Evolutionary conservation across 2,888 invertebrate species (phyloP), one percentile per base, ranked within the genome.

Genomic region (Carabus problematicus): DNA sequence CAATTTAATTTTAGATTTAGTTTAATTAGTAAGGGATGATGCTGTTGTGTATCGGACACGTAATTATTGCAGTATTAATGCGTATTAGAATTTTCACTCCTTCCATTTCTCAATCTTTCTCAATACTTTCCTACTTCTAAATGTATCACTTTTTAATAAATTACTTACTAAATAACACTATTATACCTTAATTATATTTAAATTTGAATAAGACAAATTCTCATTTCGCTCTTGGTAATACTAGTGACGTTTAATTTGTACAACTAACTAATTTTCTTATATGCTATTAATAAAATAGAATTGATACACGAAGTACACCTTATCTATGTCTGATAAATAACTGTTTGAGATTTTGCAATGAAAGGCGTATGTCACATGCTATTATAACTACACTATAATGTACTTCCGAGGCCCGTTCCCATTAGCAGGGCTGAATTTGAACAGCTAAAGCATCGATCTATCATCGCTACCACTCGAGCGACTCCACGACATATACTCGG

Each of bases 151-250:
- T 67, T 66, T 66, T 66, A 58, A 66, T 66, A 47, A 58, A 66
- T 66, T 58, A 66, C 49, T 58, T 66, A 66, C 66, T 66, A 66
- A 66, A 66, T 66, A 58, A 58, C 66, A 66, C 66, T 66, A 66
- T 39, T 56, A 58, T 66, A 66, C 47, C 58, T 66, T 66, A 66
- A 56, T 55, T 43, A 64, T n/a, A 18, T 64, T 64, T 64, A 56
- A 66, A 54, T 52, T 66, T 58, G 66, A 58, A 66, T 66, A 56
- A 63, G 47, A 16, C 0, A 47, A 16, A 47, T 9, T 62, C 41
- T 45, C 16, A 52, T 56, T 66, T 40, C 58, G 66, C 14, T 40
- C 47, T 58, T 16, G 39, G 45, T 45, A 64, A 66, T 66, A 66
- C 58, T 58, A 58, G 43, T 66, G 56, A 58, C 56, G 58, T 66